phyloP scores from a whole-genome alignment of 1,140 invertebrate genomes.

The Solenopsis fugax region DNA sequence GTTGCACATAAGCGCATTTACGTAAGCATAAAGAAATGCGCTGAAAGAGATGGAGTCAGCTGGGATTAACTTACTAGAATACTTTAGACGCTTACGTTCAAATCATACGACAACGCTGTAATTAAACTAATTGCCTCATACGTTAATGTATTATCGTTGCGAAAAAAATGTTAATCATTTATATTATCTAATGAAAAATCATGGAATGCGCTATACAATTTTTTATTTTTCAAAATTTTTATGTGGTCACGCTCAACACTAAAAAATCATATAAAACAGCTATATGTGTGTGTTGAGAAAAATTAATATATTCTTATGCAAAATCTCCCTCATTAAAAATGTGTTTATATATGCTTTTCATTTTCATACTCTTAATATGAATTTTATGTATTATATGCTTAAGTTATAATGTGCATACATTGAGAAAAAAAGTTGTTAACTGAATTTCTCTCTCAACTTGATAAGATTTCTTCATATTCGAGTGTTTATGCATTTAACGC shows the following conservation, averaged over 20 bases:
- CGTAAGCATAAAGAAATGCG: background rate
- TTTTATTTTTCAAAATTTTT: background rate
- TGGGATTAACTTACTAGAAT: conserved; percentile 40
- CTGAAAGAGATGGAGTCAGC: background rate
- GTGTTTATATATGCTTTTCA: background rate
- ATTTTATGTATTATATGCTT: background rate
- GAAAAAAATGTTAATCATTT: background rate
- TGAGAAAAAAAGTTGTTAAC: too few relatives aligned
- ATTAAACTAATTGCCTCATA: background rate
- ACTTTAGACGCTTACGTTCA: conserved; percentile 21
- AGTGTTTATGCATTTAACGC: too few relatives aligned
- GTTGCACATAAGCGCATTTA: conserved; percentile 37
- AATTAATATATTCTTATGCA: background rate
- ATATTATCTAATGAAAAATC: background rate
- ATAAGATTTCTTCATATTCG: too few relatives aligned
- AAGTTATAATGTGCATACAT: background rate
- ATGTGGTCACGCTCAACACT: background rate
- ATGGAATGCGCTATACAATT: background rate
- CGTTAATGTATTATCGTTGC: background rate
- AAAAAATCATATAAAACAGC: background rate
- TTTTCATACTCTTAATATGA: background rate
- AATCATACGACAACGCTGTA: background rate
- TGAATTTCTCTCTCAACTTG: too few relatives aligned
- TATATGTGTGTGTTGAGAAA: background rate
- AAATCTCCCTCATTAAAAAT: background rate